Evolutionary conservation across 2,888 invertebrate genomes (phyloP).

Genomic region (Phalangium opilio): DNA sequence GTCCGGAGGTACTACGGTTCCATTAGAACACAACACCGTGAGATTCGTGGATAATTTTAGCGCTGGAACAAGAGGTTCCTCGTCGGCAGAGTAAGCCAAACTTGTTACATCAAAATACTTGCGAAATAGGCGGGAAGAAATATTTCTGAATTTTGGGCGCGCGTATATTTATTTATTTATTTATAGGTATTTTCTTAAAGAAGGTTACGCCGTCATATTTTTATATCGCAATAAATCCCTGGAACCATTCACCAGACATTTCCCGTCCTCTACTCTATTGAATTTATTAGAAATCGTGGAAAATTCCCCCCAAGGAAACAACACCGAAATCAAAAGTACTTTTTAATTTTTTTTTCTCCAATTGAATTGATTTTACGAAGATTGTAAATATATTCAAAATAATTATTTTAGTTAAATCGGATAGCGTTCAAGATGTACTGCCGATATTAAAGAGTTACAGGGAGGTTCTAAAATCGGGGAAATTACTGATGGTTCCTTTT

Average conservation of each 20-base stretch:
- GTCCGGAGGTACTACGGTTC: slow-evolving; percentile 93
- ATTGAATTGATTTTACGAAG: too few species aligned
- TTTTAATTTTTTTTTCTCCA: too few species aligned
- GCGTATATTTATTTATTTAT: too few species aligned
- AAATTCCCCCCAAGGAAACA: not conserved
- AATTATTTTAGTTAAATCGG: not conserved
- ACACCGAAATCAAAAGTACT: too few species aligned
- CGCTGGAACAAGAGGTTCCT: slow-evolving; percentile 84
- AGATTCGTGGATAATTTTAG: slow-evolving; percentile 98
- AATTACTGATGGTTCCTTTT: slow-evolving; percentile 53
- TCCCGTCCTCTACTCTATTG: slow-evolving; percentile 55
- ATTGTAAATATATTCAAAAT: too few species aligned
- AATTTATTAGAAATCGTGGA: slow-evolving; percentile 28
- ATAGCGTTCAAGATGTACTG: slow-evolving; percentile 33
- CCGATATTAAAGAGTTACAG: slow-evolving; percentile 54
- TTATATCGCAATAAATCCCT: slow-evolving; percentile 76
- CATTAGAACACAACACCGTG: slow-evolving; percentile 90
- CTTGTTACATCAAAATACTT: not conserved
- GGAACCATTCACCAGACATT: slow-evolving; percentile 79
- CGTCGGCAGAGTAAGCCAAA: slow-evolving; percentile 62
- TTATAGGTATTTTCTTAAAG: slow-evolving; percentile 53
- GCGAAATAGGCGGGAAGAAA: not conserved
- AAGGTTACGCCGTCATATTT: slow-evolving; percentile 80
- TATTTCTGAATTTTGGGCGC: too few species aligned
- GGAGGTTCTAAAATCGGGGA: slow-evolving; percentile 36